Evolutionary conservation across 2,113 vertebrate species (phyloP).

Genomic region (Tragelaphus scriptus): DNA sequence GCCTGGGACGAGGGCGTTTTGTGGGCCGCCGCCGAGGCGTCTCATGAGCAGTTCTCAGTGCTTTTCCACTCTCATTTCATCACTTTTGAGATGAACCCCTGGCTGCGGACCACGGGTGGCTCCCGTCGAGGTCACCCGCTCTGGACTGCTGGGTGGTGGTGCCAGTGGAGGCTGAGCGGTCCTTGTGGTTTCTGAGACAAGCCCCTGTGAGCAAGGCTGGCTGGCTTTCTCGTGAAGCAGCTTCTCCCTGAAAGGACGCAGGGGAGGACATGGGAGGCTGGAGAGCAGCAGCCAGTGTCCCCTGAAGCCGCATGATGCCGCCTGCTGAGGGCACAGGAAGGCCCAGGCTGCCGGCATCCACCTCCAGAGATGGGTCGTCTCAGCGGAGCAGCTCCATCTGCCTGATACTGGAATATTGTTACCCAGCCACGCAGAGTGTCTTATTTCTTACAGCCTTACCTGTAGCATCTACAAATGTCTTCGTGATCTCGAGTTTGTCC

Average conservation of each 20-base stretch:
- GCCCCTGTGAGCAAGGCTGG: background rate
- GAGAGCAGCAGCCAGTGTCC: background rate
- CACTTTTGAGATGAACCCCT: background rate
- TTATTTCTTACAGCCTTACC: background rate
- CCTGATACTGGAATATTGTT: background rate
- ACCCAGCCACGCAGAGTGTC: background rate
- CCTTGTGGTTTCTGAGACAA: background rate
- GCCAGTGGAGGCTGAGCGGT: background rate
- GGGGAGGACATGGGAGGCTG: background rate
- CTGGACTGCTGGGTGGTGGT: background rate
- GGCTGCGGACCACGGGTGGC: rapidly evolving
- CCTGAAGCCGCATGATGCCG: background rate
- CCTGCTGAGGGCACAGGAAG: background rate
- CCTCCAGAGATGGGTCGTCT: background rate
- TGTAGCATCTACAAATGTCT: background rate
- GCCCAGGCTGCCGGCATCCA: rapidly evolving
- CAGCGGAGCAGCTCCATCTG: background rate
- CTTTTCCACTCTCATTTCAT: background rate
- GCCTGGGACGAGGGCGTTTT: rapidly evolving
- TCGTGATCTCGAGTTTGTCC: background rate
- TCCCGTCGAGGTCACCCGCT: rapidly evolving
- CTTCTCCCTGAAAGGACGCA: background rate
- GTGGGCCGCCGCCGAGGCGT: rapidly evolving
- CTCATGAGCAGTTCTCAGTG: background rate
- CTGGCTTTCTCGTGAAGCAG: background rate